These are phyloP conservation scores for Drosophila navojoa DNA, from an alignment of 1,140 invertebrate genomes.

Conservation along the genomic window DNA sequence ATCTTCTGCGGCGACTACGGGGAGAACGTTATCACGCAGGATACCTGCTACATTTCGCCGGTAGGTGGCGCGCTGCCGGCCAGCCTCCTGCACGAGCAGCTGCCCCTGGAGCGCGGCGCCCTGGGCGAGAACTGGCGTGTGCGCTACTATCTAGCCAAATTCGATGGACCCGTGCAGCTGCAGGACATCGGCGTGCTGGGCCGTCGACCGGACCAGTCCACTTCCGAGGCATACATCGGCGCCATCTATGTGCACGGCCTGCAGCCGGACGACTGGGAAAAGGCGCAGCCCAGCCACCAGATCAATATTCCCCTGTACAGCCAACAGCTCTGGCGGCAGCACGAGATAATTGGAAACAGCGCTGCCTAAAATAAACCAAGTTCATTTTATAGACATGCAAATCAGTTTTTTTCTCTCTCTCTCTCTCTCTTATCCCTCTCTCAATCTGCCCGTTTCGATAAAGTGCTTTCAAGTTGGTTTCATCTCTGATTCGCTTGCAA, in stretches of 20 bases:
- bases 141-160: constrained; percentile 63
- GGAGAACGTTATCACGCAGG: constrained; percentile 20
- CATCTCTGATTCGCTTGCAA: too few species aligned
- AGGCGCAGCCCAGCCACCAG: not conserved
- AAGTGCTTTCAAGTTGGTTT: too few species aligned
- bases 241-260: constrained; percentile 61
- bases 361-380: constrained; percentile 8
- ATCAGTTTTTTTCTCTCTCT: not conserved
- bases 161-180: constrained; percentile 60
- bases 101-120: constrained; percentile 23
- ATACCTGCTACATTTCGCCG: constrained; percentile 51
- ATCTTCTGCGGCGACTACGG: constrained; percentile 64
- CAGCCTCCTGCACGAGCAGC: constrained; percentile 19
- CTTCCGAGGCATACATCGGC: constrained; percentile 45
- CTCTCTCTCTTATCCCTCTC: too few species aligned
- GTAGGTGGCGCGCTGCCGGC: constrained; percentile 19
- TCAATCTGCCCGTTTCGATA: too few species aligned
- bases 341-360: not conserved
- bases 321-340: constrained; percentile 17
- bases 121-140: constrained; percentile 60
- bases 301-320: constrained; percentile 28
- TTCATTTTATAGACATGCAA: not conserved
- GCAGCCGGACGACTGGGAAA: constrained; percentile 27
- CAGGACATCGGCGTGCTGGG: constrained; percentile 70
- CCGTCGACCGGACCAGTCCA: constrained; percentile 18